These are phyloP conservation scores for Sinopyrophorus schimmeli DNA, from an alignment of 2,888 invertebrate genomes.

Conservation along the genomic window DNA sequence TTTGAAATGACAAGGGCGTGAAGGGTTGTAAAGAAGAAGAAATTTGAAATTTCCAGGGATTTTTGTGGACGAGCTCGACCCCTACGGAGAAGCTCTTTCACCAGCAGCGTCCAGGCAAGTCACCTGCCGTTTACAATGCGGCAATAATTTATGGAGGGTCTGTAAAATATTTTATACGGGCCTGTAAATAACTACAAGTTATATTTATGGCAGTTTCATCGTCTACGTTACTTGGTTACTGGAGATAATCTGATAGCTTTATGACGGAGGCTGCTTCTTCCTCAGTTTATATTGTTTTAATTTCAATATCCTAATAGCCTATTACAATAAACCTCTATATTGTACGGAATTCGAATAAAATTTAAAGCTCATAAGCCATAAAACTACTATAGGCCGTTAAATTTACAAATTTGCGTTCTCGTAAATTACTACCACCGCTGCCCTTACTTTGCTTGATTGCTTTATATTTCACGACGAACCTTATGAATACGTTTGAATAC, in stretches of 20 bases:
- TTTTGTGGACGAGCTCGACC: conserved; percentile 23
- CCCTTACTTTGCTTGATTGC: conserved; percentile 8
- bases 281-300: conserved; percentile 32
- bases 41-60: conserved; percentile 21
- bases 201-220: conserved; percentile 35
- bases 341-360: conserved; percentile 31
- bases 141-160: conserved; percentile 47
- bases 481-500: too few relatives aligned
- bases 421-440: conserved; percentile 14
- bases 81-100: conserved; percentile 25
- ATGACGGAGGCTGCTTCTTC: conserved; percentile 29
- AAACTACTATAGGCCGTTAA: conserved; percentile 20
- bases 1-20: conserved; percentile 11
- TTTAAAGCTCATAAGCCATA: conserved; percentile 32
- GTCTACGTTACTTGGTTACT: conserved; percentile 29
- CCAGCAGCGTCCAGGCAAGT: conserved; percentile 32
- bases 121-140: conserved; percentile 48
- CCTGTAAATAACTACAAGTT: conserved; percentile 45
- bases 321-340: conserved; percentile 32
- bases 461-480: conserved; percentile 8
- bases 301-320: conserved; percentile 34
- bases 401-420: conserved; percentile 11
- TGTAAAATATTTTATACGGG: conserved; percentile 49
- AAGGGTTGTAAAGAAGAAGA: conserved; percentile 29
- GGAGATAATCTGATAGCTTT: conserved; percentile 32